Base-by-base conservation (phyloP, 2,113 vertebrate genomes). In the Cheirogaleus medius region DNA sequence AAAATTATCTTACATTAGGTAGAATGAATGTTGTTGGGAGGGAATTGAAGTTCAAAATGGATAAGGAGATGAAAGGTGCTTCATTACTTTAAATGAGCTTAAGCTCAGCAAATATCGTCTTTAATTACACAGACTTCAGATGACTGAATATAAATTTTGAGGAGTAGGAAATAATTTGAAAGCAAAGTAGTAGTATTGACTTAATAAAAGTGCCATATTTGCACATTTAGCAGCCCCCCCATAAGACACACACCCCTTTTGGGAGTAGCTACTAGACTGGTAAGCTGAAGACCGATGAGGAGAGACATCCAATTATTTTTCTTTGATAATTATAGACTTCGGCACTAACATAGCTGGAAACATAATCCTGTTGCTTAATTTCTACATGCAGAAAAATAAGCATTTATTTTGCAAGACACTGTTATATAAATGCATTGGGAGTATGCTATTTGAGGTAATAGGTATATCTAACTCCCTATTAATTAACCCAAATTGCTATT, bases 291-390 rank as follows among this genome's bases (percentile, higher is more conserved):
- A 76, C n/a, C 6, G 66, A 87, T 47, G 34, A 95, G 8, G 42
- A 83, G 80, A 87, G 80, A 83, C n/a, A 78, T 87, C 23, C 95
- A 71, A 32, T 86, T 94, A 83, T 83, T 73, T 92, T 93, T 12
- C 73, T 87, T 27, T 90, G 68, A 60, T 95, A 69, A 93, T 87
- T 91, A 87, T 17, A 88, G 86, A 37, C 25, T 47, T 66, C 64
- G 37, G 90, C 80, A 68, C 39, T 76, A 84, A 18, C 3, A 42
- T 66, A 77, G 39, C 84, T 90, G 10, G 64, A 69, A 94, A 64
- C n/a, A 42, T 76, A 90, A 92, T 94, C 85, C 44, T 54, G 27
- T 91, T 20, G 42, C 78, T 90, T 66, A 95, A 94, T 80, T 94
- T 96, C 32, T 80, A 15, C 14, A 54, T 42, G 34, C 20, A 77